Conservation (phyloP, 2,113 vertebrate species). For the Pluvianellus socialis region DNA sequence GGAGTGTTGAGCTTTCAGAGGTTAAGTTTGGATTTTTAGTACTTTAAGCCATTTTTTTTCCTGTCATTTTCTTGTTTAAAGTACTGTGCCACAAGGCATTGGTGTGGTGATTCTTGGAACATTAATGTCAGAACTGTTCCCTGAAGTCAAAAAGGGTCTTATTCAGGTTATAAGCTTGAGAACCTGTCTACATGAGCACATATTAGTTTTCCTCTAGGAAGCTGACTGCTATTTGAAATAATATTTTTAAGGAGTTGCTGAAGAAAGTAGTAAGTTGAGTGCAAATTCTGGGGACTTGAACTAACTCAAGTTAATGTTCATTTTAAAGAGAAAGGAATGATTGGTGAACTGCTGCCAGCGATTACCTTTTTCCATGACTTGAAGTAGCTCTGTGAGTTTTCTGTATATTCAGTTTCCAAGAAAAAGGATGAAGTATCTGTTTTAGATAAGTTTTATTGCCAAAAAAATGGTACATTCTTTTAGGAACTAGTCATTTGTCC, state of each 20-base stretch:
- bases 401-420: neutral
- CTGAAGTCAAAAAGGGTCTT: neutral
- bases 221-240: neutral
- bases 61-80: neutral
- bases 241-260: neutral
- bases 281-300: neutral
- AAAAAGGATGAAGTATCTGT: neutral
- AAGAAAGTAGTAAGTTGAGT: neutral
- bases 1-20: neutral
- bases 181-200: neutral
- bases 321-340: neutral
- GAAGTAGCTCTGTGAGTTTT: neutral
- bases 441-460: neutral
- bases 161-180: neutral
- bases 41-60: neutral
- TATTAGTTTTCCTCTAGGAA: neutral
- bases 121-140: neutral
- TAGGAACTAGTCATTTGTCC: neutral
- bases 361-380: neutral
- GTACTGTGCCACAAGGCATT: neutral
- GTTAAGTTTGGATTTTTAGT: neutral
- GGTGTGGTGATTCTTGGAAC: neutral
- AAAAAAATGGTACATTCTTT: neutral
- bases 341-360: neutral
- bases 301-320: neutral